Conservation (phyloP, 2,113 vertebrate species). For the Aphelocoma coerulescens region DNA sequence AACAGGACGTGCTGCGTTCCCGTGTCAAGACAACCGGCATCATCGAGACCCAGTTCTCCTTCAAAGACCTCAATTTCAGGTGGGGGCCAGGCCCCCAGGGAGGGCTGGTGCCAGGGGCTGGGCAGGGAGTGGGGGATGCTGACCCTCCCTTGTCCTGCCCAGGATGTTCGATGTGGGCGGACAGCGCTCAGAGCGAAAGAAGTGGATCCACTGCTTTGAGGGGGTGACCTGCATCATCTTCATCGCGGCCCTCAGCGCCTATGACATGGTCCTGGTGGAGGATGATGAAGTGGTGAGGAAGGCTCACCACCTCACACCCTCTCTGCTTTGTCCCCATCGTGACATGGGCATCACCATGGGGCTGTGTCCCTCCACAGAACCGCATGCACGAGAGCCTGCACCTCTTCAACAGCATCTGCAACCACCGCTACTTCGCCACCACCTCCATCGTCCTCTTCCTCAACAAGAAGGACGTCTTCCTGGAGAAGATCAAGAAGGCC, state of each 20-base stretch:
- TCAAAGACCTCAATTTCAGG: slow-evolving; percentile 98
- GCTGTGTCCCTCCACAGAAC: slow-evolving; percentile 74
- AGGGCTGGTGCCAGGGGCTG: not conserved
- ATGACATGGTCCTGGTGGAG: slow-evolving; percentile 94
- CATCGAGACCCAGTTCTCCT: slow-evolving; percentile 91
- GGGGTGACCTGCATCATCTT: slow-evolving; percentile 98
- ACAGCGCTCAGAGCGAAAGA: slow-evolving; percentile 96
- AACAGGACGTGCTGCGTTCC: slow-evolving; percentile 95
- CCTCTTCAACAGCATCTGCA: slow-evolving; percentile 99
- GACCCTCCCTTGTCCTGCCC: not conserved
- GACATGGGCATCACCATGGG: fast-evolving
- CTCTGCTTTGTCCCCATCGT: not conserved
- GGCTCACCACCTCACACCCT: not conserved
- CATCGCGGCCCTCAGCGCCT: slow-evolving; percentile 94
- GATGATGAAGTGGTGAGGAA: slow-evolving; percentile 88
- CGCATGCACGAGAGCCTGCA: slow-evolving; percentile 99
- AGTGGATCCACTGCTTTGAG: slow-evolving; percentile 99
- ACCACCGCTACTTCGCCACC: slow-evolving; percentile 93
- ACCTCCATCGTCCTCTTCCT: slow-evolving; percentile 98
- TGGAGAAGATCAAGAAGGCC: slow-evolving; percentile 96
- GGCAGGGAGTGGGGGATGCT: not conserved
- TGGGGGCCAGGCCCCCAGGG: not conserved
- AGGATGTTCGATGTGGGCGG: slow-evolving; percentile 99
- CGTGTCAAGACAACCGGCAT: slow-evolving; percentile 97
- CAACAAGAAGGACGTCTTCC: slow-evolving; percentile 97